Evolutionary conservation across 2,113 vertebrate species (phyloP), one percentile per base, ranked within the genome.

Genomic region (Nicator chloris): DNA sequence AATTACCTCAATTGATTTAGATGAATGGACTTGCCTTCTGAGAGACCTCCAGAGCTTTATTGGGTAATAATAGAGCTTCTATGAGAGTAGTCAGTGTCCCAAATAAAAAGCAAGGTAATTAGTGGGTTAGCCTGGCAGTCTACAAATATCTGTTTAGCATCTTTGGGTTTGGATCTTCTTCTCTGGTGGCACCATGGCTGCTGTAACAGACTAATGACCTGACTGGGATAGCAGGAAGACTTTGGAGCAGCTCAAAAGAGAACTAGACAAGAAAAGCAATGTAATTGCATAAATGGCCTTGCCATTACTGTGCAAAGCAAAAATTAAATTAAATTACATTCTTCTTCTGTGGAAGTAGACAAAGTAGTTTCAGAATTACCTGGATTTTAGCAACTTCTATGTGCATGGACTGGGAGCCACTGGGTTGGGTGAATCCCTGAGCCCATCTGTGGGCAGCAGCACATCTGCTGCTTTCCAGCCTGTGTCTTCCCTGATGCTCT

Each of bases 51-150:
- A 65, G 82, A 91, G 78, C 66, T 91, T 82, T 80, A 65, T 73
- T 86, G 30, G 47, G 68, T 80, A 59, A 47, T 91, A 77, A 82
- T 21, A 50, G 53, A 91, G n/a, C 33, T 92, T 91, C 87, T 39
- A 57, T 72, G 66, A 82, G 51, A 80, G 35, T 16, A 39, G 47
- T 26, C 49, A 60, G 47, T 17, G 28, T 42, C 65, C 51, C 31
- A 91, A 63, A 92, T 87, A 76, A 65, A 95, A 96, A 90, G 21
- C 21, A 80, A 80, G 30, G 33, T 82, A 72, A 82, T 91, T 68
- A 91, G 68, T 73, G 50, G 35, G 26, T 65, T 86, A 81, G 47
- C 19, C 39, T 47, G 49, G 50, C 50, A 82, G 24, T 63, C 57
- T 95, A 33, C 66, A 77, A 76, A 19, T 76, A 59, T 13, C 84